These are phyloP conservation scores for Falco novaeseelandiae DNA, from an alignment of 2,797 vertebrate genomes.

Conservation along the genomic window DNA sequence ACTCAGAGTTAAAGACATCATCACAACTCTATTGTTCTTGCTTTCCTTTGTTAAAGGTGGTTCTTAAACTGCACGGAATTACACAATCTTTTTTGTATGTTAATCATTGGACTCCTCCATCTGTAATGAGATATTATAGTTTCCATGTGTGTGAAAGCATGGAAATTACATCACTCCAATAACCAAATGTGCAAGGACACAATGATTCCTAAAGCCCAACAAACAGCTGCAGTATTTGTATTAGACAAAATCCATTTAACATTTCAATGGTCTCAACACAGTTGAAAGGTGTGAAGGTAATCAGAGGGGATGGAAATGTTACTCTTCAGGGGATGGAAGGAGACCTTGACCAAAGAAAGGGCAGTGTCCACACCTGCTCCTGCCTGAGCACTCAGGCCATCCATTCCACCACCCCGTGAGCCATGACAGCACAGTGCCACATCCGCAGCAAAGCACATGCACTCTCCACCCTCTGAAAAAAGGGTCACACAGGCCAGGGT, in stretches of 20 bases:
- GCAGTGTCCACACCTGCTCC: not conserved
- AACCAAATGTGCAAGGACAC: not conserved
- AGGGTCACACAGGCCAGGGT: not conserved
- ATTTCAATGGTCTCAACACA: not conserved
- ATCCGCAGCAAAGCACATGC: not conserved
- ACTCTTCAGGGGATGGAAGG: not conserved
- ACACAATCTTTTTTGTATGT: not conserved
- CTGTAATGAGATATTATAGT: slow-evolving; percentile 49
- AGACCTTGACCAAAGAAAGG: not conserved
- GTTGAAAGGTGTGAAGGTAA: not conserved
- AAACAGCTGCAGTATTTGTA: slow-evolving; percentile 16
- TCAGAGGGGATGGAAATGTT: not conserved
- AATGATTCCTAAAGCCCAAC: not conserved
- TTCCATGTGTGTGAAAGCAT: slow-evolving; percentile 52
- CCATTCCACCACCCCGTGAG: fast-evolving
- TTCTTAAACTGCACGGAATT: slow-evolving; percentile 20
- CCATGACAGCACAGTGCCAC: not conserved
- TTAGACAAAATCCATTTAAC: not conserved
- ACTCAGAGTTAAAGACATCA: slow-evolving; percentile 30
- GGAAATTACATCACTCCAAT: slow-evolving; percentile 51
- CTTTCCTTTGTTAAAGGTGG: slow-evolving; percentile 5
- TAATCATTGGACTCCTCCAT: slow-evolving; percentile 25
- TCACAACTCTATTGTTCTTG: not conserved
- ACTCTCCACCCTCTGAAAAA: not conserved
- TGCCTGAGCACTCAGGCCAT: not conserved